Conservation (phyloP, 1,140 invertebrate genomes). For the Bathynomus jamesi region DNA sequence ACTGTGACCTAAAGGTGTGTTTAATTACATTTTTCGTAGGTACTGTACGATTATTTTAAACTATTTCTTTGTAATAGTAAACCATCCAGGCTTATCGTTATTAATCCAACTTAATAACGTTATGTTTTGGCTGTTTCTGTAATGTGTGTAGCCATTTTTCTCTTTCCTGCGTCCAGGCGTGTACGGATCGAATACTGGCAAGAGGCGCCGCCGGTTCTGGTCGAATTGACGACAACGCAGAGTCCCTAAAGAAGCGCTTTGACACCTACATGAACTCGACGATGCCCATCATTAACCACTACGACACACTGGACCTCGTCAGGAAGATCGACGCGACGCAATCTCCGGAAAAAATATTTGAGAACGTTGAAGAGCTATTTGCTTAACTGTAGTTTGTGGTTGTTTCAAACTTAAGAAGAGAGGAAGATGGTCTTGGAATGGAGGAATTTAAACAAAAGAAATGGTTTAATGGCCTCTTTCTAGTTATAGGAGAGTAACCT, state of each 20-base stretch:
- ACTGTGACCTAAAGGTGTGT: slow-evolving; percentile 69
- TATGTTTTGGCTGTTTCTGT: too few species aligned
- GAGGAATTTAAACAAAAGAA: too few species aligned
- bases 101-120: too few species aligned
- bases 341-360: slow-evolving; percentile 61
- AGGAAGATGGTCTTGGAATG: too few species aligned
- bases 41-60: too few species aligned
- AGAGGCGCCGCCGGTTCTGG: slow-evolving; percentile 83
- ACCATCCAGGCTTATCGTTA: too few species aligned
- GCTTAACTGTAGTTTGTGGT: too few species aligned
- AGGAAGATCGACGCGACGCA: slow-evolving; percentile 65
- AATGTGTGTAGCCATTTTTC: too few species aligned
- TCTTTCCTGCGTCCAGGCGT: slow-evolving; percentile 48
- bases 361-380: slow-evolving; percentile 49
- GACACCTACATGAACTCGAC: slow-evolving; percentile 83
- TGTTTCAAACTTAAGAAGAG: too few species aligned
- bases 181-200: slow-evolving; percentile 71
- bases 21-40: neutral
- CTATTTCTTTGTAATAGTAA: too few species aligned
- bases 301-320: slow-evolving; percentile 63
- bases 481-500: too few species aligned
- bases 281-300: slow-evolving; percentile 87
- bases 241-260: slow-evolving; percentile 83
- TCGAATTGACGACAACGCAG: slow-evolving; percentile 87
- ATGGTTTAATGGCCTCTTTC: too few species aligned